These are phyloP conservation scores for Eumeta japonica DNA, from an alignment of 1,140 invertebrate species.

Conservation along the genomic window DNA sequence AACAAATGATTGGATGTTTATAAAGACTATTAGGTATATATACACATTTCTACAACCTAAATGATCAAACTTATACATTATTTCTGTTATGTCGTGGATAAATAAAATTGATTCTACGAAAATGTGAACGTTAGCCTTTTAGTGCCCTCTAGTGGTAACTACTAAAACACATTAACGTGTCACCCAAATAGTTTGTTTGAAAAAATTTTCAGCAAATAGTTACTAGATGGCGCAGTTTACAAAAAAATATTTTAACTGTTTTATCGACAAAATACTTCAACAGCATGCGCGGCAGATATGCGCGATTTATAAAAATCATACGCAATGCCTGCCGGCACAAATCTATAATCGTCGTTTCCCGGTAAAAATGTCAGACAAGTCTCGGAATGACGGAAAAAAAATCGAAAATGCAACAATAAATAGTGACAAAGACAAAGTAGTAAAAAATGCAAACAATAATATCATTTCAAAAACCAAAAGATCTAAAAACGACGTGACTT, in stretches of 20 bases:
- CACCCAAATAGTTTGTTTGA: too few species aligned
- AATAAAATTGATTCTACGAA: too few species aligned
- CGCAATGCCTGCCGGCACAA: slow-evolving; percentile 41
- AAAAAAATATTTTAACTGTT: slow-evolving; percentile 10
- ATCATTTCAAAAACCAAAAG: neutral
- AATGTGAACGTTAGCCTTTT: too few species aligned
- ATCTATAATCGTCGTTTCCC: slow-evolving; percentile 48
- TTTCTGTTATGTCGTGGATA: too few species aligned
- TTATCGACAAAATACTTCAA: slow-evolving; percentile 27
- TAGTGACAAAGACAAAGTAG: too few species aligned
- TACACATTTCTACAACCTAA: too few species aligned
- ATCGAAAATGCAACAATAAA: slow-evolving; percentile 18
- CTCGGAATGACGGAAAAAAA: slow-evolving; percentile 31
- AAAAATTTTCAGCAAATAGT: neutral
- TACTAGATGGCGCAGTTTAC: neutral
- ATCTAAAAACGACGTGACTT: neutral
- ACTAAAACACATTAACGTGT: too few species aligned
- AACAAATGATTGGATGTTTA: too few species aligned
- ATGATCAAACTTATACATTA: too few species aligned
- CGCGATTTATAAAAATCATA: slow-evolving; percentile 52
- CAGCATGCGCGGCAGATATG: slow-evolving; percentile 46
- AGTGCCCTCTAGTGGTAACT: too few species aligned
- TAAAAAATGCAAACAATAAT: neutral
- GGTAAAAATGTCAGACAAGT: slow-evolving; percentile 41
- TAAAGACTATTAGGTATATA: too few species aligned